Conservation (phyloP, 2,797 vertebrate genomes). For the Smutsia gigantea region DNA sequence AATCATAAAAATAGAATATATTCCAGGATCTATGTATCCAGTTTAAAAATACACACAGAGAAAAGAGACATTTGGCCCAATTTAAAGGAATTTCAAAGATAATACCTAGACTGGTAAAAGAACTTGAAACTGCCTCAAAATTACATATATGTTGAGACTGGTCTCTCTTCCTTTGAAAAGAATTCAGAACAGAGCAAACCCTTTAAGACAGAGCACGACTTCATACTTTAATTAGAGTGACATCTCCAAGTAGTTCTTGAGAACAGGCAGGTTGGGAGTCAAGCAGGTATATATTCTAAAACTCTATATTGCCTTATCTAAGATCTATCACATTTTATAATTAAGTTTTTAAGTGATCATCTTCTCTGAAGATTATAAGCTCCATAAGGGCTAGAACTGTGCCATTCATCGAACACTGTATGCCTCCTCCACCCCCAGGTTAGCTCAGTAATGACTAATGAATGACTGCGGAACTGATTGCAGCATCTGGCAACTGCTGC, state of each 20-base stretch:
- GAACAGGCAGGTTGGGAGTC: background rate
- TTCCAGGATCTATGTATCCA: background rate
- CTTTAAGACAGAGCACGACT: background rate
- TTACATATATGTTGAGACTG: background rate
- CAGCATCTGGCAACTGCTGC: background rate
- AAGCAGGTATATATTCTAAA: background rate
- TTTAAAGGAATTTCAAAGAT: too few species aligned
- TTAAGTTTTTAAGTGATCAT: background rate
- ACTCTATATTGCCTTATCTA: background rate
- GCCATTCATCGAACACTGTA: background rate
- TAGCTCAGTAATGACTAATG: background rate
- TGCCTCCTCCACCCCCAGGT: background rate
- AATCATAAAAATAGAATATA: background rate
- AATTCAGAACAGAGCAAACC: background rate
- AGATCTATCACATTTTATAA: background rate
- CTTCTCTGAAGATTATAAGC: constrained; percentile 15
- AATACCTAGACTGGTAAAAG: too few species aligned
- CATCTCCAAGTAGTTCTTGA: background rate
- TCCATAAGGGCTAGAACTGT: background rate
- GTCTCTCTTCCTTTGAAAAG: constrained; percentile 40
- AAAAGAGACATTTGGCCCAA: too few species aligned
- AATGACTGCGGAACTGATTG: background rate
- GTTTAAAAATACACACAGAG: too few species aligned
- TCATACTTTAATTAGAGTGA: background rate
- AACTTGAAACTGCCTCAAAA: too few species aligned